These are phyloP conservation scores for Nebria brevicollis DNA, from an alignment of 2,888 invertebrate genomes.

Conservation along the genomic window DNA sequence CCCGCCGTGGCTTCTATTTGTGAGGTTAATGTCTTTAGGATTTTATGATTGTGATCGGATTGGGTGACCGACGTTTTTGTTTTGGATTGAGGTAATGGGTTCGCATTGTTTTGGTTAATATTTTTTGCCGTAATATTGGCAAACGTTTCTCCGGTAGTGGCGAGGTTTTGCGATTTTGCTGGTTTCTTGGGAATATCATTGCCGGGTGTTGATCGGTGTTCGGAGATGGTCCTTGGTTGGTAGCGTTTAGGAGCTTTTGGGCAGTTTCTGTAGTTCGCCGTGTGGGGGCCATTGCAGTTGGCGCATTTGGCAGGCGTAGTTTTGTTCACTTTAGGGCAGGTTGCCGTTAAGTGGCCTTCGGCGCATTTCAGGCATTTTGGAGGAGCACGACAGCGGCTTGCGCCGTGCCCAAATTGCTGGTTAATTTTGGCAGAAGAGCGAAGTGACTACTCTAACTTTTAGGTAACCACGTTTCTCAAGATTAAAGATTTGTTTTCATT, in stretches of 20 bases:
- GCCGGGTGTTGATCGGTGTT: not conserved
- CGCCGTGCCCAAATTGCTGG: not conserved
- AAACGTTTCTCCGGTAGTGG: not conserved
- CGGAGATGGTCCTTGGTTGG: not conserved
- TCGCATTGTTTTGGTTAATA: not conserved
- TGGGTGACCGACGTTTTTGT: not conserved
- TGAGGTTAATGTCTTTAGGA: not conserved
- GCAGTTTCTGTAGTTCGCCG: not conserved
- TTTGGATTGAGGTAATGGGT: not conserved
- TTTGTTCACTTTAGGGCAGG: not conserved
- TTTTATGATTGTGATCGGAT: not conserved
- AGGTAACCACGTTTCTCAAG: not conserved
- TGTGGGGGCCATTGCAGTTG: not conserved
- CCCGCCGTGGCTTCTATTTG: not conserved
- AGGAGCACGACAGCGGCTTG: too few species aligned
- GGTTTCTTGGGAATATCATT: too few species aligned
- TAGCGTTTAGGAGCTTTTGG: slow-evolving; percentile 3
- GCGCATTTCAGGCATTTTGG: too few species aligned
- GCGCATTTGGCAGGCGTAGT: not conserved
- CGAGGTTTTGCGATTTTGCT: too few species aligned
- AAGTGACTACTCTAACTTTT: not conserved
- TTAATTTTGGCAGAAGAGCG: not conserved
- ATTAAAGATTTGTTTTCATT: not conserved
- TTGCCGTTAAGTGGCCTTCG: not conserved
- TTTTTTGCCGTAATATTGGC: not conserved